These are phyloP conservation scores for Apis laboriosa DNA, from an alignment of 1,140 invertebrate species.

Conservation along the genomic window DNA sequence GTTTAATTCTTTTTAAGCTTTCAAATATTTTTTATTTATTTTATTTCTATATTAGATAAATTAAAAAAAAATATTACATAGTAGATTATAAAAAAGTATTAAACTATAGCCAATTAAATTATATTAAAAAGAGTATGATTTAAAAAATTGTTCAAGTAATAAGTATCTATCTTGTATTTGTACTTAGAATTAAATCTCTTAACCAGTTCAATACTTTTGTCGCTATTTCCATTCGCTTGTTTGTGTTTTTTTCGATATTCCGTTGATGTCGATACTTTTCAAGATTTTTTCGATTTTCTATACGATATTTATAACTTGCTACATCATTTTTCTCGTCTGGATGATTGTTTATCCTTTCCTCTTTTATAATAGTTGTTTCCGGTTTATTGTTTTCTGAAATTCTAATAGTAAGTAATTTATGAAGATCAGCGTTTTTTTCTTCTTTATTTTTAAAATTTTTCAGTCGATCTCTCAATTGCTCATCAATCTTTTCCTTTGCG, in stretches of 20 bases:
- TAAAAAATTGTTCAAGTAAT: not conserved
- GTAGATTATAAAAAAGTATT: constrained; percentile 20
- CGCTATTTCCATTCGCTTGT: constrained; percentile 50
- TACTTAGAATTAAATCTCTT: constrained; percentile 55
- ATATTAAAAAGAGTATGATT: not conserved
- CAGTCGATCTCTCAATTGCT: not conserved
- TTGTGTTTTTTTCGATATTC: constrained; percentile 36
- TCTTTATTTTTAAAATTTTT: constrained; percentile 6
- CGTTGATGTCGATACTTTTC: constrained; percentile 61
- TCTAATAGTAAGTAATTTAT: not conserved
- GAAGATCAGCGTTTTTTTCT: not conserved
- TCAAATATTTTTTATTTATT: constrained; percentile 2
- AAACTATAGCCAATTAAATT: not conserved
- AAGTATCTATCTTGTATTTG: not conserved
- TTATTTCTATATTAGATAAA: not conserved
- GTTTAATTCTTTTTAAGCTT: not conserved
- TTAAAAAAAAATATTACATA: not conserved
- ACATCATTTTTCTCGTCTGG: not conserved
- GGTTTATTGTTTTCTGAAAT: not conserved
- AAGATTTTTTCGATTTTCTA: not conserved
- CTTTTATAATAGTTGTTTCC: not conserved
- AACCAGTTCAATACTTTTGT: constrained; percentile 63
- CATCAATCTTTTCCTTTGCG: not conserved
- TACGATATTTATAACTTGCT: not conserved
- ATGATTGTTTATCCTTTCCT: not conserved